These are phyloP conservation scores for Sphyrna mokarran DNA, from an alignment of 2,113 vertebrate genomes.

Conservation along the genomic window DNA sequence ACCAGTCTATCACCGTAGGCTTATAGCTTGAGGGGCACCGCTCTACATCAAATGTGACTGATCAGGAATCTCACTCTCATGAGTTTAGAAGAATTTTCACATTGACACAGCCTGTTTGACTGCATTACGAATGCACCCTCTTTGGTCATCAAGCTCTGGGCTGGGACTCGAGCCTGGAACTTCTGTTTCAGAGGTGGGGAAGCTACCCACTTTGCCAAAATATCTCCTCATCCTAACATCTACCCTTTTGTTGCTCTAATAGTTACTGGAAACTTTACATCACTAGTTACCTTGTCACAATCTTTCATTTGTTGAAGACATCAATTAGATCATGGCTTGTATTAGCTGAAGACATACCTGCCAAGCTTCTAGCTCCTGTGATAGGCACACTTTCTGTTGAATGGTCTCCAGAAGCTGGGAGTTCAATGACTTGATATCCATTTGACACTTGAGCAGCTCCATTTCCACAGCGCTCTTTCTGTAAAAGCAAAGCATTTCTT, in stretches of 20 bases:
- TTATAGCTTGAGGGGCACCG: too few relatives aligned
- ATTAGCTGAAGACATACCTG: constrained; percentile 55
- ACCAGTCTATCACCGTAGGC: too few relatives aligned
- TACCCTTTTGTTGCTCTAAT: background rate
- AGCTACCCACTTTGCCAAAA: too few relatives aligned
- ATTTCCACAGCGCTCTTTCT: constrained; percentile 74
- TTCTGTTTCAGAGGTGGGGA: too few relatives aligned
- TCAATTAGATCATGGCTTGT: background rate
- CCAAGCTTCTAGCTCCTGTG: constrained; percentile 74
- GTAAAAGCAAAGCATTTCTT: background rate
- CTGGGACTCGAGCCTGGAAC: too few relatives aligned
- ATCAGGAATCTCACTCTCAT: too few relatives aligned
- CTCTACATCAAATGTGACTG: too few relatives aligned
- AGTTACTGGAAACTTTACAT: background rate
- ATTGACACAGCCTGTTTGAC: too few relatives aligned
- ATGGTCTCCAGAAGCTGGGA: constrained; percentile 72
- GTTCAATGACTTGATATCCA: constrained; percentile 63
- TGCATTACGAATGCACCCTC: too few relatives aligned
- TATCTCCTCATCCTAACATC: too few relatives aligned
- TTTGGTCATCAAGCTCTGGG: too few relatives aligned
- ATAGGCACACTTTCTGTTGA: constrained; percentile 69
- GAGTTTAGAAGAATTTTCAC: too few relatives aligned
- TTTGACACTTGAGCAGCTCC: constrained; percentile 65
- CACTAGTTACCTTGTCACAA: background rate
- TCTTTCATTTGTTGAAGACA: background rate